These are phyloP conservation scores for Ichneumoninae sp. DNA, from an alignment of 2,888 invertebrate species.

Conservation along the genomic window DNA sequence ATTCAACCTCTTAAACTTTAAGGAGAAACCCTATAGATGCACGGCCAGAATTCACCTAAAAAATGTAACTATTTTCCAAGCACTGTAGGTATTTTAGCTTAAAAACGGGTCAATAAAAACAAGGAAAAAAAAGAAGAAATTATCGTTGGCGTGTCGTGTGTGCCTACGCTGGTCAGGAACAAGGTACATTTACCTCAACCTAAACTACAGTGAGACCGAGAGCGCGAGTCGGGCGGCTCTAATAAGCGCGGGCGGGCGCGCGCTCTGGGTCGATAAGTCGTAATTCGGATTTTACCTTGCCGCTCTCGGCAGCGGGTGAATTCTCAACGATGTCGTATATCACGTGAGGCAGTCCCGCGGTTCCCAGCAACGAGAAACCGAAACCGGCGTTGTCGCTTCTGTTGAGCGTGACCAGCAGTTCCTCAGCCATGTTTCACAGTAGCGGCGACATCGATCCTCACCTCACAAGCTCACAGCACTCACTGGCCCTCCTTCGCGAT, in stretches of 20 bases:
- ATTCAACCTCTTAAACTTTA: neutral
- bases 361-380: conserved; percentile 95
- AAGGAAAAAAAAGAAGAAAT: neutral
- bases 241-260: conserved; percentile 43
- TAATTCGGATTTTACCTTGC: conserved; percentile 87
- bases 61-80: neutral
- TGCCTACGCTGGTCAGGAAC: conserved; percentile 1
- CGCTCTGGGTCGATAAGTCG: conserved; percentile 62
- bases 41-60: neutral
- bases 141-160: neutral
- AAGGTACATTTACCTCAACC: conserved; percentile 15
- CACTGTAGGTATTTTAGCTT: neutral
- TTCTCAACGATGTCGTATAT: conserved; percentile 97
- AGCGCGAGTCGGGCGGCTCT: conserved; percentile 40
- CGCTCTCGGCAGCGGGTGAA: conserved; percentile 96
- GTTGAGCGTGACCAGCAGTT: conserved; percentile 94
- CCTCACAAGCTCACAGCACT: conserved; percentile 65
- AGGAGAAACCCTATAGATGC: neutral
- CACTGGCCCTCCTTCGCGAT: conserved; percentile 59
- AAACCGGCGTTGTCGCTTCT: conserved; percentile 95
- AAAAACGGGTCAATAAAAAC: neutral
- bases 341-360: conserved; percentile 96
- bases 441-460: conserved; percentile 73
- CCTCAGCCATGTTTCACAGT: conserved; percentile 91
- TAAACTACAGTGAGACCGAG: neutral